These are phyloP conservation scores for Cheirogaleus medius DNA, from an alignment of 2,113 vertebrate species.

Conservation along the genomic window DNA sequence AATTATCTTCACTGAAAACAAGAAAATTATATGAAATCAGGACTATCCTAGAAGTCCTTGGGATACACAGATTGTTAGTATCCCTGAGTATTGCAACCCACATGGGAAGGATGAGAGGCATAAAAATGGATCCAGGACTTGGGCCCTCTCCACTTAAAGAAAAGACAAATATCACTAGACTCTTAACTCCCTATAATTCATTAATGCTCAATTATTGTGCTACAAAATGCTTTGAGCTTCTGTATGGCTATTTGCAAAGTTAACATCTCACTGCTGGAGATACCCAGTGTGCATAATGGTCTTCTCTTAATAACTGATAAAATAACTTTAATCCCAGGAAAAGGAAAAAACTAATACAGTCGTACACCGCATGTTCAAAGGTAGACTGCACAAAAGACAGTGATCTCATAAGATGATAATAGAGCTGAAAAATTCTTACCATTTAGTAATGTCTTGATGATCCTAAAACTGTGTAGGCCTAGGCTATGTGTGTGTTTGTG, in stretches of 20 bases:
- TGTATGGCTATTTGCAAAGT: not conserved
- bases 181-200: not conserved
- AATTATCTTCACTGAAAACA: constrained; percentile 33
- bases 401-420: not conserved
- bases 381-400: not conserved
- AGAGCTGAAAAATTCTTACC: not conserved
- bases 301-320: not conserved
- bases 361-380: not conserved
- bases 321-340: not conserved
- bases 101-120: not conserved
- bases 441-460: not conserved
- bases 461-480: not conserved
- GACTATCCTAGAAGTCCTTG: not conserved
- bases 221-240: not conserved
- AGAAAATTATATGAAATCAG: not conserved
- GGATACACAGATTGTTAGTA: not conserved
- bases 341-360: not conserved
- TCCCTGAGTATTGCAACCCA: not conserved
- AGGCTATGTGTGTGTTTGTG: not conserved
- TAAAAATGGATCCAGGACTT: not conserved
- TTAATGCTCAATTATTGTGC: not conserved
- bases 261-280: not conserved
- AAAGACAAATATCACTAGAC: not conserved
- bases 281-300: not conserved
- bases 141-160: not conserved